phyloP scores from a whole-genome alignment of 2,113 vertebrate genomes.

The Heptranchias perlo region DNA sequence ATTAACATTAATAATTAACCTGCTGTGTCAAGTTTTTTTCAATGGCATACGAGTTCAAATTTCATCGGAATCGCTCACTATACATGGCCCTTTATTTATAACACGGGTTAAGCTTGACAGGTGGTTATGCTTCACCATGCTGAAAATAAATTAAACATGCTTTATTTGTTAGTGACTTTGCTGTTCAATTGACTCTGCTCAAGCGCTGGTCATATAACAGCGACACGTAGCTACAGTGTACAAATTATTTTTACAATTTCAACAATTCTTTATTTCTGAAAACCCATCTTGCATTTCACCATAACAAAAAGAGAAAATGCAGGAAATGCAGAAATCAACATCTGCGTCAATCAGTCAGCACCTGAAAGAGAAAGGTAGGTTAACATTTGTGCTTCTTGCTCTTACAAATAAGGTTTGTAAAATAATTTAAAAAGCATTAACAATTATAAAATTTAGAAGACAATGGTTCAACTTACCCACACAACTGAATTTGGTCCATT shows the following conservation, averaged over 20 bases:
- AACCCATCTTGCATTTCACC: not conserved
- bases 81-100: not conserved
- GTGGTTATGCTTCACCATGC: not conserved
- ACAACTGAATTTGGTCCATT: not conserved
- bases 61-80: not conserved
- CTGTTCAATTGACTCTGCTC: not conserved
- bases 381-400: not conserved
- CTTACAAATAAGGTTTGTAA: not conserved
- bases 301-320: not conserved
- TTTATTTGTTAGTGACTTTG: not conserved
- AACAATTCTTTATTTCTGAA: not conserved
- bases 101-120: not conserved
- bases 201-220: not conserved
- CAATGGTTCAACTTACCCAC: not conserved
- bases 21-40: not conserved
- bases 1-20: not conserved
- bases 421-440: not conserved
- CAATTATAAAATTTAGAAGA: not conserved
- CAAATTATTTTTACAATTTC: not conserved
- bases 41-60: not conserved
- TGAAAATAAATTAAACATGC: conserved; percentile 6
- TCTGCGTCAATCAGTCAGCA: too few relatives aligned
- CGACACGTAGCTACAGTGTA: not conserved
- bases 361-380: too few relatives aligned
- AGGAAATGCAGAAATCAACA: not conserved